Evolutionary conservation across 2,113 vertebrate genomes (phyloP).

Genomic region (Tychaedon coryphoeus): DNA sequence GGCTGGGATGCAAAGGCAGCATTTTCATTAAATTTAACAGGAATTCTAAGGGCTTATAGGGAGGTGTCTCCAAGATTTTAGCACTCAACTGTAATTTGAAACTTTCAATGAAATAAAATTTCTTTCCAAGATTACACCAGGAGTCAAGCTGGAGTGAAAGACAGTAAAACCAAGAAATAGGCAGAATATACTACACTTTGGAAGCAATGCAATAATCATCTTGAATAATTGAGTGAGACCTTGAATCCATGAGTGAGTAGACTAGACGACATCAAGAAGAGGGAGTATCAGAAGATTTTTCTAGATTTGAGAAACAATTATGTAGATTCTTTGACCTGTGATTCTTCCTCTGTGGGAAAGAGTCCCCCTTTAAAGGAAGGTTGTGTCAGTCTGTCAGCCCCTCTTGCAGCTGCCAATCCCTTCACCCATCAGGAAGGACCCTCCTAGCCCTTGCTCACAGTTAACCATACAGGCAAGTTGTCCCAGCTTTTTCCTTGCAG

Average conservation of each 20-base stretch:
- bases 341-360: not conserved
- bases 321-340: not conserved
- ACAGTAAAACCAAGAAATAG: not conserved
- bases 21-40: not conserved
- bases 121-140: not conserved
- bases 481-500: not conserved
- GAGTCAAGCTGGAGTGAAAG: not conserved
- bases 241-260: not conserved
- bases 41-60: not conserved
- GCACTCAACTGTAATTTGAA: not conserved
- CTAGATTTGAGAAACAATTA: not conserved
- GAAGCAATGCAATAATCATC: not conserved
- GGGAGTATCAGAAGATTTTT: not conserved
- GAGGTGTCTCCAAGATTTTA: not conserved
- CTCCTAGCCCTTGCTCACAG: not conserved
- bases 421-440: not conserved
- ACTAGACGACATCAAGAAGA: not conserved
- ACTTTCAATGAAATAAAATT: not conserved
- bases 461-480: not conserved
- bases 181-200: not conserved
- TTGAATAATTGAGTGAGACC: not conserved
- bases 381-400: not conserved
- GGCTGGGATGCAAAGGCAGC: not conserved
- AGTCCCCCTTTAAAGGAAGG: fast-evolving
- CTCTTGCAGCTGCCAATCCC: not conserved